Evolutionary conservation across 2,797 vertebrate genomes (phyloP).

Genomic region (Enteromius paludinosus): DNA sequence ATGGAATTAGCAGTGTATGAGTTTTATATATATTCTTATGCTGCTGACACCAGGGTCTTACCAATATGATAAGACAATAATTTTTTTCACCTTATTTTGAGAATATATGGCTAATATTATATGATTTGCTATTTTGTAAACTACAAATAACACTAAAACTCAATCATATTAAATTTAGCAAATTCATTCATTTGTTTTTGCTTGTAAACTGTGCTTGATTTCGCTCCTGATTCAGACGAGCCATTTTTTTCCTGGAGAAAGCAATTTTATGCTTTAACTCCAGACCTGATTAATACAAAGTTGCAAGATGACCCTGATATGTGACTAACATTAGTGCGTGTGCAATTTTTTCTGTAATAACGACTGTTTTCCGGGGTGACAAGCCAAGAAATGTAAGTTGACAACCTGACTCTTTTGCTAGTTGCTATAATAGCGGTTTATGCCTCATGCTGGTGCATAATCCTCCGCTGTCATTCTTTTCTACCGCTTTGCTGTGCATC

Average conservation of each 20-base stretch:
- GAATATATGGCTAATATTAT: background rate
- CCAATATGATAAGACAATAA: background rate
- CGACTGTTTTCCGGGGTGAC: background rate
- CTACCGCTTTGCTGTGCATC: constrained; percentile 13
- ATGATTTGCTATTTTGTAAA: background rate
- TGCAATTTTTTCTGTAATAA: background rate
- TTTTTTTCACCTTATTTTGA: background rate
- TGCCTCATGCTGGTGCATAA: constrained; percentile 16
- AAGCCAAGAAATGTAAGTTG: constrained; percentile 24
- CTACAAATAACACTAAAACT: background rate
- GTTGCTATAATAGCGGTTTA: constrained; percentile 30
- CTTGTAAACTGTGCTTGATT: background rate
- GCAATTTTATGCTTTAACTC: background rate
- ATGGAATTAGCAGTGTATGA: background rate
- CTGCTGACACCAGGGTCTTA: background rate
- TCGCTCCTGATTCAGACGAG: background rate
- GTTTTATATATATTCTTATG: background rate
- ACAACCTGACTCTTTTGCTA: constrained; percentile 30
- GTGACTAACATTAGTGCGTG: constrained; percentile 23
- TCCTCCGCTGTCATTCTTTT: constrained; percentile 29
- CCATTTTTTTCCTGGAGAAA: background rate
- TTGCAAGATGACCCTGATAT: constrained; percentile 4
- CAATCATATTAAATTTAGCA: background rate
- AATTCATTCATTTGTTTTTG: background rate
- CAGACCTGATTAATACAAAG: background rate